Percentiles rank a stretch among this genome's conserved stretches.
These are phyloP conservation scores for Tholera decimalis DNA, from an alignment of 2,888 invertebrate species.

Conservation along the genomic window DNA sequence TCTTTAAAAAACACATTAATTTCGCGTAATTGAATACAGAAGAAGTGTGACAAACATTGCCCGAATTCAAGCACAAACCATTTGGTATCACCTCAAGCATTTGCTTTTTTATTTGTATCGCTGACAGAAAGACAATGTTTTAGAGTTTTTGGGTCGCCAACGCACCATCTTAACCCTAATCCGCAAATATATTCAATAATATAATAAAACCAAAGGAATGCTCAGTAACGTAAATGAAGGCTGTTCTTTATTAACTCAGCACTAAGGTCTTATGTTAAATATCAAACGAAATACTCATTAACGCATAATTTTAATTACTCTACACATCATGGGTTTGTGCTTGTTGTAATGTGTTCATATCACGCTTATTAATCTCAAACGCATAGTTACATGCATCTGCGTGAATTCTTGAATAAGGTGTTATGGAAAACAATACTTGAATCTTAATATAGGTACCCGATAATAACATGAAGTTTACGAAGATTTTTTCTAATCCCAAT, in stretches of 20 bases:
- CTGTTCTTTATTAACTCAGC: constrained; percentile 42
- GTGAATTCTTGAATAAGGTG: background rate
- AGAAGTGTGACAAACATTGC: too few relatives aligned
- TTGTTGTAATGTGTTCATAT: constrained; percentile 30
- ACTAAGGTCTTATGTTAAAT: constrained; percentile 58
- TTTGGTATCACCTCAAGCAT: too few relatives aligned
- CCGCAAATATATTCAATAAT: constrained; percentile 31
- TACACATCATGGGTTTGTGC: constrained; percentile 15
- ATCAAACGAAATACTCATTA: constrained; percentile 53
- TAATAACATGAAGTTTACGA: too few relatives aligned
- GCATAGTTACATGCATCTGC: background rate
- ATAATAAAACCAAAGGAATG: constrained; percentile 37
- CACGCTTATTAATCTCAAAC: constrained; percentile 23
- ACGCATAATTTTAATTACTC: constrained; percentile 47
- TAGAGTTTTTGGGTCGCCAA: background rate
- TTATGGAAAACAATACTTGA: background rate
- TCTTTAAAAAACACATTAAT: too few relatives aligned
- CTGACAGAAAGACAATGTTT: background rate
- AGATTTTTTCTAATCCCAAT: background rate
- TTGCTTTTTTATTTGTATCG: too few relatives aligned
- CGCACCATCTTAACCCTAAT: background rate
- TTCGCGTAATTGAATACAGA: too few relatives aligned
- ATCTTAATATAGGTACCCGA: too few relatives aligned
- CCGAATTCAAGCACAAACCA: too few relatives aligned
- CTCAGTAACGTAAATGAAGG: constrained; percentile 44